Base-by-base conservation (phyloP, 2,113 vertebrate genomes). In the Corythornis vintsioides region DNA sequence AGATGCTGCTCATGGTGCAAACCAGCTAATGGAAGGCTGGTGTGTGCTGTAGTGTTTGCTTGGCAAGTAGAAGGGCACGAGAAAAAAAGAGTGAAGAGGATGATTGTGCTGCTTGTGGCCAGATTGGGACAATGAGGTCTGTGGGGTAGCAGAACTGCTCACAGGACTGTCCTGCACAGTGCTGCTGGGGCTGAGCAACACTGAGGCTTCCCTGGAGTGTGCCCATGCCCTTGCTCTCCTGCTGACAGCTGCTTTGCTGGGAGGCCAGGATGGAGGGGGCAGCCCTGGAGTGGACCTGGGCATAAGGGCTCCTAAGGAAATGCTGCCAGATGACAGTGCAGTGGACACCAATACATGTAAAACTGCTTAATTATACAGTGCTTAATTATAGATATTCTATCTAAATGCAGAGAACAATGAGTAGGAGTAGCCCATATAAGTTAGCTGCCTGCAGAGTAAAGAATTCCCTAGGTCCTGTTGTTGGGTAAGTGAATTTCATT, bases 381-480 rank as follows among this genome's bases (percentile, higher is more conserved):
- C 80, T 78, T 94, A 90, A 90, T 92, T 88, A 88, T 63, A 88
- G 76, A 80, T 76, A 67, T 91, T 87, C 33, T 87, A 74, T 72
- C 56, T 92, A 86, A 86, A 74, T 43, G 57, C 64, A 78, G 74
- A 91, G 91, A 89, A 82, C 90, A 94, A 88, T 93, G 96, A 94
- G 94, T 89, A 92, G 95, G 95, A 96, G 97, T 92, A 95, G 86
- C 82, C 82, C 47, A 48, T 67, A n/a, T 74, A 66, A 83, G 90
- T 80, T 91, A 92, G 89, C 70, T 92, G 83, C 94, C 94, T 93
- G 65, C 31, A 94, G 94, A 95, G 88, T 94, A 75, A 56, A 55
- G 93, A 88, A 92, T 60, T 94, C 76, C 61, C 61, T 57, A 57
- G 72, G 61, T 92, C 84, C 83, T 95, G 83, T 80, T 92, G 88